Evolutionary conservation across 2,797 vertebrate species (phyloP).

Genomic region (Neosilurus mollespiculum): DNA sequence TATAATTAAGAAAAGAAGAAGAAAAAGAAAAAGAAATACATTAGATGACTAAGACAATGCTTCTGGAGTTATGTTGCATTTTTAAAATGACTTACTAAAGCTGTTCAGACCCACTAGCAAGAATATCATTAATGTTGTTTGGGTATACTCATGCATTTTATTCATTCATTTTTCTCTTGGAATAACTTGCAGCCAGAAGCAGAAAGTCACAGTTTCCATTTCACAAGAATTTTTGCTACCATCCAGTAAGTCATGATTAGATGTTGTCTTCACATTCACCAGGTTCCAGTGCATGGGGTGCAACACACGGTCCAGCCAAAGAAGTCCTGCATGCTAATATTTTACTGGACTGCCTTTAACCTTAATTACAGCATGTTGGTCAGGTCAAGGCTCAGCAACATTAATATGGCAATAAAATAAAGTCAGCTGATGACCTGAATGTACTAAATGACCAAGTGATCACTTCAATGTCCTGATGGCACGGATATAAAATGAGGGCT

Average conservation of each 20-base stretch:
- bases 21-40: neutral
- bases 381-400: too few species aligned
- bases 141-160: neutral
- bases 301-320: neutral
- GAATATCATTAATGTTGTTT: neutral
- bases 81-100: neutral
- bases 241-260: neutral
- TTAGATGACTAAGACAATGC: constrained; percentile 20
- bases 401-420: too few species aligned
- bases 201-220: neutral
- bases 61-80: neutral
- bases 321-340: too few species aligned
- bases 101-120: neutral
- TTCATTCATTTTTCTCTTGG: neutral
- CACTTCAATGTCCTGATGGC: too few species aligned
- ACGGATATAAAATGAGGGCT: too few species aligned
- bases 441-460: too few species aligned
- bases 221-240: neutral
- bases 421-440: too few species aligned
- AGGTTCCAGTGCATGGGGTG: neutral
- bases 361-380: too few species aligned
- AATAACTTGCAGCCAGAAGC: neutral
- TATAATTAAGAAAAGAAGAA: neutral
- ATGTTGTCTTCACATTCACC: neutral
- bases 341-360: too few species aligned